These are phyloP conservation scores for Diplolepis rosae DNA, from an alignment of 2,888 invertebrate species.

Conservation along the genomic window DNA sequence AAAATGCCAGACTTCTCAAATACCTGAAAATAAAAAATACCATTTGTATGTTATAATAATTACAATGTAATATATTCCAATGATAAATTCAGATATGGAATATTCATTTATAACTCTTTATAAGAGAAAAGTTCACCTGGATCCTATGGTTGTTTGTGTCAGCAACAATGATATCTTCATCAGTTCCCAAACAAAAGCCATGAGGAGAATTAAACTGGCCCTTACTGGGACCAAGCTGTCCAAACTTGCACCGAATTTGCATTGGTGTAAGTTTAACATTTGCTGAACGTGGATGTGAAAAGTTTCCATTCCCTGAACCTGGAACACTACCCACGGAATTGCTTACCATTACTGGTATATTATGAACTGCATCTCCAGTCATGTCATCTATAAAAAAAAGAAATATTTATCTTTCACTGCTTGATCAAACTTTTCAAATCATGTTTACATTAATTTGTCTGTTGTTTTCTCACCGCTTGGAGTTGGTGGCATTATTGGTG, in stretches of 20 bases:
- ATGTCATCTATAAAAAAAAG: no score
- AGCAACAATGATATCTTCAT: conserved; percentile 97
- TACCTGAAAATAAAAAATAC: conserved; percentile 77
- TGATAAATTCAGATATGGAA: no score
- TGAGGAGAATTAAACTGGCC: conserved; percentile 98
- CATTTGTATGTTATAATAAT: no score
- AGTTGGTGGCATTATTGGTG: conserved; percentile 77
- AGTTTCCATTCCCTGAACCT: conserved; percentile 63
- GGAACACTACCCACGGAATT: conserved; percentile 62
- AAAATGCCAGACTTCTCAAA: conserved; percentile 95
- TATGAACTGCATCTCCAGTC: conserved; percentile 70
- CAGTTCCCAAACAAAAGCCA: conserved; percentile 95
- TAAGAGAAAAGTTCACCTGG: conserved; percentile 76
- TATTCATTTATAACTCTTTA: no score
- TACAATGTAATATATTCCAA: no score
- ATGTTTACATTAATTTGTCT: background rate
- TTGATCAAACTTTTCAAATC: background rate
- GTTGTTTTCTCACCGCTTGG: conserved; percentile 54
- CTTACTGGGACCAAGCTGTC: conserved; percentile 92
- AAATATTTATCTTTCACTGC: no score
- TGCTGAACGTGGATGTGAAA: conserved; percentile 63
- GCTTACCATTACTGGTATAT: conserved; percentile 65
- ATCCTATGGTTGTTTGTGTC: conserved; percentile 98
- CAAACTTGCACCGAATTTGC: conserved; percentile 95
- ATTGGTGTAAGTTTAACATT: conserved; percentile 84